Evolutionary conservation across 1,140 invertebrate genomes (phyloP), one percentile per base, ranked within the genome.

Genomic region (Antheraea mylitta): DNA sequence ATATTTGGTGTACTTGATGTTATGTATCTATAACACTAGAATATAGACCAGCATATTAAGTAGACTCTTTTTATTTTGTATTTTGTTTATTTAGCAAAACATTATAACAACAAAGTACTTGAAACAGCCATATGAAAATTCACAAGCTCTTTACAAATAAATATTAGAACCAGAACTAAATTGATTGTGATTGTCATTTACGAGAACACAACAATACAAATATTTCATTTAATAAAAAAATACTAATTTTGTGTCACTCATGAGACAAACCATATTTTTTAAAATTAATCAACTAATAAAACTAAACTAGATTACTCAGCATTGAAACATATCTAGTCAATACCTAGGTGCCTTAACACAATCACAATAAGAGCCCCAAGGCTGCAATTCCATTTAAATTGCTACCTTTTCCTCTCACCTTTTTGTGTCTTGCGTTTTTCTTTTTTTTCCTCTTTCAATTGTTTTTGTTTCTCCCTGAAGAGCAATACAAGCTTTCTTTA

Each of bases 381-480:
- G n/a, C 80, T 53, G 16, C 45, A 53, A 6, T 53, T 53, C 13
- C 16, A n/a, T 13, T 42, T 61, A 78, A 61, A 60, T 76, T 94
- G 95, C 95, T 97, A 97, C 94, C 96, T 96, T 76, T 96, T 94
- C 74, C 96, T 90, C 91, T 98, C 97, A 11, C 95, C 96, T 91
- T 98, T 98, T 76, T 96, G 95, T 81, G 96, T 96, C 87, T 97
- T 97, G 19, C 96, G 95, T 80, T 97, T 98, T 77, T 97, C 96
- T 82, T 97, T 97, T 75, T 97, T 97, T 19, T 98, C 97, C 89
- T 97, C 96, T 80, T 95, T 95, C 58, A 96, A 75, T 83, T 97
- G 95, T 83, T 97, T 97, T 83, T 98, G 97, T 83, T 97, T 97
- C 80, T 96, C 96, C 80, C 96, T 96, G 85, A 71, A 42, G 11